A percentile compares a stretch with the other conserved stretches of the same genome.
Evolutionary conservation across 2,888 invertebrate species (phyloP).

Genomic region (Hyalella azteca): DNA sequence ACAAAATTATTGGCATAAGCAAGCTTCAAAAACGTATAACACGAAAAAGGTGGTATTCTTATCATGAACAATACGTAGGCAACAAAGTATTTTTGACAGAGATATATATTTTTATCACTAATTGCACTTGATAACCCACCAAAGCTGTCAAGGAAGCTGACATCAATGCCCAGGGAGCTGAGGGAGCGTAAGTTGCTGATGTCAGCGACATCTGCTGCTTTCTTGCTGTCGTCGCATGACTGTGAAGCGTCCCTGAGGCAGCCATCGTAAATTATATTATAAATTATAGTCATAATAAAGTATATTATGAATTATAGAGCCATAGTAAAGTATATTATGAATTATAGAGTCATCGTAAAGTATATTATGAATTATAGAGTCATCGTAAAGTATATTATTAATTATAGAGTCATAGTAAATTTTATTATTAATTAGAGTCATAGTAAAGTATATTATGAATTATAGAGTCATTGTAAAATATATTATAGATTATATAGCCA

Average conservation of each 20-base stretch:
- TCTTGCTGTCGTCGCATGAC: constrained; percentile 63
- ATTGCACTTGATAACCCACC: constrained; percentile 66
- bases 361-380: too few relatives aligned
- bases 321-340: neutral
- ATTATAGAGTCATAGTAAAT: neutral
- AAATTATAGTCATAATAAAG: too few relatives aligned
- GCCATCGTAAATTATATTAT: neutral
- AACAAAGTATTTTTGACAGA: too few relatives aligned
- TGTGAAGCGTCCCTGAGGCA: constrained; percentile 34
- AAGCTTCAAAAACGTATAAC: too few relatives aligned
- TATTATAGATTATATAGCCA: neutral
- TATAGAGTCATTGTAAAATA: neutral
- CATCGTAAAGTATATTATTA: neutral
- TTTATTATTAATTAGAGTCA: too few relatives aligned
- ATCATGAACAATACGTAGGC: too few relatives aligned
- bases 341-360: too few relatives aligned
- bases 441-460: too few relatives aligned
- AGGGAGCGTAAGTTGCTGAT: constrained; percentile 77
- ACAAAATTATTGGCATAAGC: too few relatives aligned
- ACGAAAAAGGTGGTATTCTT: too few relatives aligned
- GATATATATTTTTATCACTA: too few relatives aligned
- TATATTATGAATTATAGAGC: too few relatives aligned
- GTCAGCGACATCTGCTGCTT: constrained; percentile 71
- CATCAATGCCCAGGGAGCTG: constrained; percentile 80
- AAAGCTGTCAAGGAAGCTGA: constrained; percentile 78